Conservation (phyloP, 2,113 vertebrate genomes). For the Amblyopsis rosae region DNA sequence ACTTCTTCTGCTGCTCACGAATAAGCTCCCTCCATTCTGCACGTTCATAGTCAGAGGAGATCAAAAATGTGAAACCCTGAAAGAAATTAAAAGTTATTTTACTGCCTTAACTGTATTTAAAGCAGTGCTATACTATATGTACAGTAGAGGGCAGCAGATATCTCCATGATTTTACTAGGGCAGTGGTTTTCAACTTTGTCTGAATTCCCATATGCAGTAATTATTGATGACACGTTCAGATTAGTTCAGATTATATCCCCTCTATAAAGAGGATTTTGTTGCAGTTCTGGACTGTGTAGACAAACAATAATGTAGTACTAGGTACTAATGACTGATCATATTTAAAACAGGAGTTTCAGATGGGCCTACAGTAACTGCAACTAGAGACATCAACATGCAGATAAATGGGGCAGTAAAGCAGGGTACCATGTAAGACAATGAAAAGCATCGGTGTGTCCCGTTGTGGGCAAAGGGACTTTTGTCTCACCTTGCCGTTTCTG, state of each 20-base stretch:
- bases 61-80: conserved; percentile 90
- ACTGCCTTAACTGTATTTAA: not conserved
- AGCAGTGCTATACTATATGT: not conserved
- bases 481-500: conserved; percentile 88
- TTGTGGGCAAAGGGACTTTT: not conserved
- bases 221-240: too few relatives aligned
- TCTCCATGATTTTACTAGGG: not conserved
- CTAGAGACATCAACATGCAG: too few relatives aligned
- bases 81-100: not conserved
- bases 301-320: too few relatives aligned
- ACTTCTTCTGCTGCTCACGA: conserved; percentile 95
- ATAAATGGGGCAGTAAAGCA: too few relatives aligned
- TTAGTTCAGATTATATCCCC: too few relatives aligned
- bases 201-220: too few relatives aligned
- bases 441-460: not conserved
- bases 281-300: too few relatives aligned
- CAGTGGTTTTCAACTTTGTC: too few relatives aligned
- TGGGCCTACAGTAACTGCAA: too few relatives aligned
- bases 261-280: too few relatives aligned
- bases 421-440: not conserved
- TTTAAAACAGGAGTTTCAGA: not conserved
- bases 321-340: too few relatives aligned
- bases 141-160: conserved; percentile 52
- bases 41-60: conserved; percentile 92
- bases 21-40: conserved; percentile 92